Evolutionary conservation across 2,113 vertebrate species (phyloP).

Genomic region (Cisticola juncidis): DNA sequence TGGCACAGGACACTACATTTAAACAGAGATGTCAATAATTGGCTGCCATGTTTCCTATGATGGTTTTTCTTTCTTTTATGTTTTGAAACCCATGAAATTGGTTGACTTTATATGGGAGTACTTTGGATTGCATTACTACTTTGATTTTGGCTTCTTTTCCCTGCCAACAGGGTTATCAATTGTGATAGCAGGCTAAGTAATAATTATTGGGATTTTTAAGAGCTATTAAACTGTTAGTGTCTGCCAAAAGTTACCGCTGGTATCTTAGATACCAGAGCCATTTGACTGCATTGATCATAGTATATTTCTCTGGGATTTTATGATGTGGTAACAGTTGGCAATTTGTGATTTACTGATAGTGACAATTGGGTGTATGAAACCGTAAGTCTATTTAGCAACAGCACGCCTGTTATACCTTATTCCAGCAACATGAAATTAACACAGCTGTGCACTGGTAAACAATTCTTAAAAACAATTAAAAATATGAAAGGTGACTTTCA

Average conservation of each 20-base stretch:
- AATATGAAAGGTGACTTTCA: neutral
- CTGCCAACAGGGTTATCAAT: neutral
- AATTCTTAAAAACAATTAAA: neutral
- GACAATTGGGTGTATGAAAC: constrained; percentile 3
- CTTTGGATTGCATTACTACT: neutral
- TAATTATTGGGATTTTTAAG: constrained; percentile 22
- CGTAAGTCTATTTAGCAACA: neutral
- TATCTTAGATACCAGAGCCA: constrained; percentile 7
- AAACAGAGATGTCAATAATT: neutral
- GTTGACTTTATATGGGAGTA: neutral
- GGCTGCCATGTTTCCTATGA: neutral
- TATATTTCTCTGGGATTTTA: neutral
- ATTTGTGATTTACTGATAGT: neutral
- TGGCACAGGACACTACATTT: neutral
- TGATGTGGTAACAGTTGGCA: neutral
- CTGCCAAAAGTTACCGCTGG: neutral
- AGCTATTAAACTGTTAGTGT: neutral
- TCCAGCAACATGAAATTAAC: neutral
- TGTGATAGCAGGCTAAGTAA: neutral
- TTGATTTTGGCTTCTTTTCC: neutral
- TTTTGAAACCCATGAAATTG: neutral
- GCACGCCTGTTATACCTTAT: neutral
- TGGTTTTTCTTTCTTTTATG: neutral
- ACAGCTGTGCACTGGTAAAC: neutral
- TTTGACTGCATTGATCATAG: neutral